A percentile compares a stretch with the other conserved stretches of the same genome.
Evolutionary conservation across 2,888 invertebrate species (phyloP).

Genomic region (Hydriomena furcata): DNA sequence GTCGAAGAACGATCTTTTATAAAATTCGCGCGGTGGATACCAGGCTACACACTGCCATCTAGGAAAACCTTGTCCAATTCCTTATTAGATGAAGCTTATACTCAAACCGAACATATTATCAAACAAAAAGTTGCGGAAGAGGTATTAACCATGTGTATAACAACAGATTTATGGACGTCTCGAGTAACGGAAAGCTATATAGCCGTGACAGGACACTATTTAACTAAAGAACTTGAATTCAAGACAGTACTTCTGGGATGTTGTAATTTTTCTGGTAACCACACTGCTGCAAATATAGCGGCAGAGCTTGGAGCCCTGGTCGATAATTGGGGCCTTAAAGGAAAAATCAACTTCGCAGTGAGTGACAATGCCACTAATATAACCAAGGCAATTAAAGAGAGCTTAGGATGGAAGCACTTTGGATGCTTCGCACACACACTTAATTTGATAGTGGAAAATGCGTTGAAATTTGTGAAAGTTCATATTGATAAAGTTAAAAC

Average conservation of each 20-base stretch:
- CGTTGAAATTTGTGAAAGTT: neutral
- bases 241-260: conserved; percentile 1
- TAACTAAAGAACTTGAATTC: neutral
- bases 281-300: neutral
- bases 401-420: conserved; percentile 2
- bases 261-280: neutral
- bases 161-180: conserved; percentile 1
- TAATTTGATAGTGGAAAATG: conserved; percentile 4
- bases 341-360: conserved; percentile 4
- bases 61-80: conserved; percentile 4
- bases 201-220: neutral
- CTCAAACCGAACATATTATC: neutral
- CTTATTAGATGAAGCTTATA: neutral
- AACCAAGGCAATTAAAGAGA: neutral
- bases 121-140: neutral
- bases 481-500: conserved; percentile 3
- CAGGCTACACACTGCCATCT: neutral
- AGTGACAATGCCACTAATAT: conserved; percentile 3
- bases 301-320: neutral
- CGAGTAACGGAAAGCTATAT: conserved; percentile 1
- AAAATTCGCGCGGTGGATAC: neutral
- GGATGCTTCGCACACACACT: conserved; percentile 4
- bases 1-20: conserved; percentile 1
- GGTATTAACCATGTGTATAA: neutral
- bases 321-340: neutral